Evolutionary conservation across 1,140 invertebrate species (phyloP), one percentile per base, ranked within the genome.

Genomic region (Lordiphosa stackelbergi): DNA sequence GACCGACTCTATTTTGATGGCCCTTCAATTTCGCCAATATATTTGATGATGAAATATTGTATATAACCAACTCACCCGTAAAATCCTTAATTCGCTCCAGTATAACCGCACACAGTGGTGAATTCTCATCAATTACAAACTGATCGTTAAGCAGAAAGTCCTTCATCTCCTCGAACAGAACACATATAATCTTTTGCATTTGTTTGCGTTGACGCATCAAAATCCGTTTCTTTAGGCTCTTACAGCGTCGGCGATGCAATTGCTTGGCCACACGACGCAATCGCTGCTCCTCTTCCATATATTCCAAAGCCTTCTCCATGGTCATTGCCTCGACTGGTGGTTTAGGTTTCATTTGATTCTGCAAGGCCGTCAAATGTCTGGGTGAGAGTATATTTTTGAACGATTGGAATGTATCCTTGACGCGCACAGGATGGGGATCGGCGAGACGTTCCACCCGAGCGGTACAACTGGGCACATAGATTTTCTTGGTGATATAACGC

Each of bases 91-190:
- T 84, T 13, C 73, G 62, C 8, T 85, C 85, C 42, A 86, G 43
- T 38, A 86, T 86, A 0, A 86, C 68, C 16, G 58, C 38, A 10
- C 73, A 78, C 1, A 86, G 68, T 0, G 75, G 66, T 2, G 85
- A 86, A 19, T 65, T 66, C 13, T 86, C 85, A 46, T 86, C 81
- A 24, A 81, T 85, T 10, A 86, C 59, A 37, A 77, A 85, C 35
- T 87, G 84, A 58, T 87, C 84, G 24, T 81, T 84, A 4, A 87
- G 59, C 0, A 87, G 66, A 35, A 84, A 87, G 6, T 85, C 77
- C 53, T 85, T 86, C 79, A 87, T 86, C 53, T 85, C 85, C 53
- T 87, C 85, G 22, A 87, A 87, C 7, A 87, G 53, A 0, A 83
- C 73, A 38, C 70, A 85, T 13, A 87, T 61, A n/a, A 87, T 87